Base-by-base conservation (phyloP, 2,888 invertebrate genomes). In the Cerastis leucographa region DNA sequence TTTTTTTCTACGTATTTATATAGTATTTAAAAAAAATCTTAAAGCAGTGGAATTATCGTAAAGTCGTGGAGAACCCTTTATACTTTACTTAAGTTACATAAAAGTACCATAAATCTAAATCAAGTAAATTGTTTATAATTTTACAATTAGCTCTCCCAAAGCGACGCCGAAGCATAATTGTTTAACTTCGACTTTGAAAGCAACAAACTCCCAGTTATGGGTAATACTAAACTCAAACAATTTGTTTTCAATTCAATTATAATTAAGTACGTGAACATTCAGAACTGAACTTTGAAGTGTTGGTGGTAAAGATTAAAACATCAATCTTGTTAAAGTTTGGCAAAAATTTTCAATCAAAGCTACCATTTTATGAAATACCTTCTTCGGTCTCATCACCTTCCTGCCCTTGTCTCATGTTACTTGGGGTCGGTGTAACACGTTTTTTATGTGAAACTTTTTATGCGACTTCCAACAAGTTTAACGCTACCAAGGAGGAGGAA, bases 171-270 rank as follows among this genome's bases (percentile, higher is more conserved):
- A 68, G n/a, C 80, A 54, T 44, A 76, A 85, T 81, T 85, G 78
- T 61, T 82, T 66, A 51, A 70, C 69, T 85, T 77, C 19, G 9
- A 54, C 65, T 72, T 72, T 51, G 22, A 35, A 54, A 71, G 44
- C 46, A 68, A 67, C 61, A 67, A 74, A 85, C 44, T 81, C 46
- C 49, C 29, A 54, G 70, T 46, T 76, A 69, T 6, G 40, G 44
- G n/a, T 66, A 67, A 62, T 59, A 56, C 62, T 61, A 29, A 82
- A 84, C 71, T 62, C 71, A 84, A 84, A 80, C 80, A 71, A 68
- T 74, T 80, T 74, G 80, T 69, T 75, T 82, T 71, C 71, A 72
- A 82, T 78, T 82, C 29, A 64, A 72, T 78, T 78, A 62, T 66
- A 51, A 71, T 83, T 72, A 78, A 42, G 25, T 59, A 22, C 51